phyloP scores from a whole-genome alignment of 2,888 invertebrate species.

The Therioaphis trifolii region DNA sequence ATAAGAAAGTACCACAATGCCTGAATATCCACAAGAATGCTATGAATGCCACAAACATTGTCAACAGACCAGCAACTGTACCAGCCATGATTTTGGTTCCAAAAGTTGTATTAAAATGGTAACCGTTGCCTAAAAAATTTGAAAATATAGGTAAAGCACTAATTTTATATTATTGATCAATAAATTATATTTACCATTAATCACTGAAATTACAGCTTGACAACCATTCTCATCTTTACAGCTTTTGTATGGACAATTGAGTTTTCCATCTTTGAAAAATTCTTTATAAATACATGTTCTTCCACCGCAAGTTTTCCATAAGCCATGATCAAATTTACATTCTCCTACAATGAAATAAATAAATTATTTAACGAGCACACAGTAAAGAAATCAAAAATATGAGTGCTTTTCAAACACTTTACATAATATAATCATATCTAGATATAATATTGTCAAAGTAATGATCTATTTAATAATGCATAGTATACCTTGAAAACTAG shows the following conservation, averaged over 20 bases:
- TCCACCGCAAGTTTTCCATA: slow-evolving; percentile 65
- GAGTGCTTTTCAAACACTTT: no score
- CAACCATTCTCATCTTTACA: slow-evolving; percentile 71
- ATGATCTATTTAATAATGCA: slow-evolving; percentile 10
- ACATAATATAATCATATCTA: no score
- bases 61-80: slow-evolving; percentile 64
- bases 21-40: slow-evolving; percentile 64
- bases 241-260: slow-evolving; percentile 70
- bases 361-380: neutral
- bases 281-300: slow-evolving; percentile 69
- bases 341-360: slow-evolving; percentile 63
- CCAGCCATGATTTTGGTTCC: slow-evolving; percentile 64
- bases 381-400: slow-evolving; percentile 19
- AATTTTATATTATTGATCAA: no score
- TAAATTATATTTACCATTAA: slow-evolving; percentile 35
- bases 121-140: slow-evolving; percentile 22
- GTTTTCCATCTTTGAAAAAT: slow-evolving; percentile 70
- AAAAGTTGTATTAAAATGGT: slow-evolving; percentile 58
- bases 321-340: slow-evolving; percentile 63
- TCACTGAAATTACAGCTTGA: slow-evolving; percentile 55
- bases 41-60: slow-evolving; percentile 64
- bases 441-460: no score
- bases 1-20: slow-evolving; percentile 67
- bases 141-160: no score
- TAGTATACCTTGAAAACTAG: slow-evolving; percentile 68